Percentiles rank a stretch among this genome's conserved stretches.
Evolutionary conservation across 2,888 invertebrate species (phyloP).

Genomic region (Chrysina gloriosa): DNA sequence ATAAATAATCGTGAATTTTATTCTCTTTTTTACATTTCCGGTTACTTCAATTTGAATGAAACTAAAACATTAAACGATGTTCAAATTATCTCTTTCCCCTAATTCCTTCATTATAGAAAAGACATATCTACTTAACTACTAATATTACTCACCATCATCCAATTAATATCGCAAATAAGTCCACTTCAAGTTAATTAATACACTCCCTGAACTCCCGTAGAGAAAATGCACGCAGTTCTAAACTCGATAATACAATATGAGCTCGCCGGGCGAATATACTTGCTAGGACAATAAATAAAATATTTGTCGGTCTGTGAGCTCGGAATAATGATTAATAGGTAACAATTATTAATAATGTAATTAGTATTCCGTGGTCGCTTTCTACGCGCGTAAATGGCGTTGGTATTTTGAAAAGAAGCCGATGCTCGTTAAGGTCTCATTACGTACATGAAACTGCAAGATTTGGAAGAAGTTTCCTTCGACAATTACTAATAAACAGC

Average conservation of each 20-base stretch:
- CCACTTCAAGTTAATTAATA: neutral
- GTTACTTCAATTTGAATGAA: too few relatives aligned
- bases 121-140: too few relatives aligned
- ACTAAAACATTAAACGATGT: too few relatives aligned
- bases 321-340: slow-evolving; percentile 35
- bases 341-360: slow-evolving; percentile 36
- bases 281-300: slow-evolving; percentile 30
- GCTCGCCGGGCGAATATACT: slow-evolving; percentile 2
- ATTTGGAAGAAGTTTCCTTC: slow-evolving; percentile 25
- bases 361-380: slow-evolving; percentile 23
- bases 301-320: slow-evolving; percentile 30
- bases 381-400: slow-evolving; percentile 22
- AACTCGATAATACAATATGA: neutral
- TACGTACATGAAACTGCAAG: slow-evolving; percentile 24
- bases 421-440: slow-evolving; percentile 32
- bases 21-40: too few relatives aligned
- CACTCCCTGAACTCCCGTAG: neutral
- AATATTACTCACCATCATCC: too few relatives aligned
- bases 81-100: too few relatives aligned
- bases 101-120: too few relatives aligned
- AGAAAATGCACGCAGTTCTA: neutral
- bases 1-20: too few relatives aligned
- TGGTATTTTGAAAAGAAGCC: slow-evolving; percentile 30
- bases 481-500: neutral
- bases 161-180: neutral